A percentile compares a stretch with the other conserved stretches of the same genome.
Evolutionary conservation across 2,113 vertebrate species (phyloP).

Genomic region (Artemisiospiza belli): DNA sequence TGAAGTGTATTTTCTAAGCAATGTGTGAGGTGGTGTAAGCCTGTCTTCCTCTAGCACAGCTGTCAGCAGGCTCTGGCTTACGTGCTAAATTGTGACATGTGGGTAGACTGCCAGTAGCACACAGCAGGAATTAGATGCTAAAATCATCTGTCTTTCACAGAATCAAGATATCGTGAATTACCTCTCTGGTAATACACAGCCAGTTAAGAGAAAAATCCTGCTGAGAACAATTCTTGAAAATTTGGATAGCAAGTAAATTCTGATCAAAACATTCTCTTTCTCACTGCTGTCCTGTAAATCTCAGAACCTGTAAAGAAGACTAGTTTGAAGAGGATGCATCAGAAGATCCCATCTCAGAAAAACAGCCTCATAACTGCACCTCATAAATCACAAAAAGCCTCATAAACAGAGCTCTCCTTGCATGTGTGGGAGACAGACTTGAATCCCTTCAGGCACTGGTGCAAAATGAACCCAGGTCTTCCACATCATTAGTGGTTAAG

Average conservation of each 20-base stretch:
- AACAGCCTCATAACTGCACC: background rate
- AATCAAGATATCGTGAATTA: background rate
- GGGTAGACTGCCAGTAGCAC: background rate
- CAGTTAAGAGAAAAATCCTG: background rate
- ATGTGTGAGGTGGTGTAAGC: background rate
- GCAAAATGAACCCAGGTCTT: slow-evolving; percentile 4
- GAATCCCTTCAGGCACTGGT: background rate
- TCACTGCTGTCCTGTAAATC: background rate
- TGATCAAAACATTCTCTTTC: background rate
- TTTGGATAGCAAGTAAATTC: background rate
- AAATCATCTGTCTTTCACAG: background rate
- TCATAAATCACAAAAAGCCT: background rate
- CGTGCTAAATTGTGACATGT: background rate
- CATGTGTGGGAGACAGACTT: background rate
- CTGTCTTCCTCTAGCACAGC: background rate
- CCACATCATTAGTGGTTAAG: background rate
- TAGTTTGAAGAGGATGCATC: background rate
- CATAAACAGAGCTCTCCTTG: slow-evolving; percentile 1
- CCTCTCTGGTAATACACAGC: background rate
- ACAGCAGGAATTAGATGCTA: background rate
- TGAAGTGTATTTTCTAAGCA: background rate
- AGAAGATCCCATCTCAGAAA: background rate
- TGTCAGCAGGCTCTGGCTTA: background rate
- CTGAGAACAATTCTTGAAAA: background rate
- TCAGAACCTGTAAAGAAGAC: background rate